Percentiles rank a stretch among this genome's conserved stretches.
Conservation (phyloP, 2,888 invertebrate species). For the Sinhomidia bicolor region DNA sequence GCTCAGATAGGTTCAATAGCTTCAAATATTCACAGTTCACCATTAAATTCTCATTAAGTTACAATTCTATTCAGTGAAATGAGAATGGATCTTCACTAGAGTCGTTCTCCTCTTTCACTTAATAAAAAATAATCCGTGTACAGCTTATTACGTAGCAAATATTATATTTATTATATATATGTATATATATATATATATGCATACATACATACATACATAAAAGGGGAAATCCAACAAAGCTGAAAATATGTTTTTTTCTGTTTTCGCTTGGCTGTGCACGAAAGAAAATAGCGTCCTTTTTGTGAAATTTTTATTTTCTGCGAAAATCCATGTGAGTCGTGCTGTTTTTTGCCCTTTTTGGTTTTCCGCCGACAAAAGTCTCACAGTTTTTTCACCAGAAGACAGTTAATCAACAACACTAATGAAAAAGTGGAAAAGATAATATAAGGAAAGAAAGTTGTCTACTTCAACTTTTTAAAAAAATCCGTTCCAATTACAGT, state of each 20-base stretch:
- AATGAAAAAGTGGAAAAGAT: slow-evolving; percentile 16
- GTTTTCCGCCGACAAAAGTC: neutral
- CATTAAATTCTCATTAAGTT: slow-evolving; percentile 29
- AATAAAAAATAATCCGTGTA: neutral
- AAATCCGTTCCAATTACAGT: slow-evolving; percentile 40
- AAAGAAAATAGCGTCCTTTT: too few species aligned
- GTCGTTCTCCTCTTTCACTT: neutral
- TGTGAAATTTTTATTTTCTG: neutral
- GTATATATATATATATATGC: too few species aligned
- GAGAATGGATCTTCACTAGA: neutral
- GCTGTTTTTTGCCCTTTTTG: neutral
- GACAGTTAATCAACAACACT: slow-evolving; percentile 42
- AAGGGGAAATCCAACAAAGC: too few species aligned
- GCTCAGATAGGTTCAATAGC: neutral
- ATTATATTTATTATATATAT: neutral
- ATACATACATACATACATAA: too few species aligned
- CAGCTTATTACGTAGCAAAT: too few species aligned
- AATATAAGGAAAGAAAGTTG: neutral
- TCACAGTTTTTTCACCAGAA: neutral
- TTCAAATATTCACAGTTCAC: neutral
- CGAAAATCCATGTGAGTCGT: neutral
- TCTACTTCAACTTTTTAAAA: slow-evolving; percentile 34
- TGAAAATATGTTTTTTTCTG: too few species aligned
- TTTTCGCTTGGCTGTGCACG: too few species aligned
- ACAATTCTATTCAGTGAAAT: neutral